A percentile compares a stretch with the other conserved stretches of the same genome.
These are phyloP conservation scores for Epinephelus fuscoguttatus DNA, from an alignment of 2,113 vertebrate species.

Conservation along the genomic window DNA sequence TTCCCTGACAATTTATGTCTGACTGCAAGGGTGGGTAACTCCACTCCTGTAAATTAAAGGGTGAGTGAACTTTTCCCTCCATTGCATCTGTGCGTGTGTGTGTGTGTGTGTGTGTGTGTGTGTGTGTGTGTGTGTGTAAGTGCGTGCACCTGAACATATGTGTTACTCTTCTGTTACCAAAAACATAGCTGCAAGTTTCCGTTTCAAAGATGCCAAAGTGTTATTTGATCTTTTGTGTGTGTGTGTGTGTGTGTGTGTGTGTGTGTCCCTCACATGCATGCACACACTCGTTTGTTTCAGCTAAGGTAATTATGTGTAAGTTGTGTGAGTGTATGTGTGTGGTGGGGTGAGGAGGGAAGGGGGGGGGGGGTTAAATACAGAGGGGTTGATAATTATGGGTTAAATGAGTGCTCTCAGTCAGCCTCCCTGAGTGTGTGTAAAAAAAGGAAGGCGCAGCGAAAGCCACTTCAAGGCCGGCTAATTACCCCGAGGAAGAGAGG, in stretches of 20 bases:
- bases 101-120: constrained; percentile 7
- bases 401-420: constrained; percentile 81
- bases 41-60: constrained; percentile 63
- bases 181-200: constrained; percentile 44
- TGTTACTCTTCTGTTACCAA: constrained; percentile 3
- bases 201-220: constrained; percentile 35
- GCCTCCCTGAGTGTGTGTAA: constrained; percentile 78
- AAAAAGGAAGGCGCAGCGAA: constrained; percentile 78
- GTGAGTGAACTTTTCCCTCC: constrained; percentile 33
- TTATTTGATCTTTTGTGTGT: constrained; percentile 25
- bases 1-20: constrained; percentile 49
- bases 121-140: neutral
- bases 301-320: constrained; percentile 76
- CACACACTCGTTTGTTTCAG: constrained; percentile 53
- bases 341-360: constrained; percentile 26
- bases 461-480: constrained; percentile 84
- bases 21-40: constrained; percentile 51
- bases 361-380: constrained; percentile 72
- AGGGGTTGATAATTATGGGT: constrained; percentile 83
- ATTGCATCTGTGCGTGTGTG: constrained; percentile 12
- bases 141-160: constrained; percentile 42
- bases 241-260: constrained; percentile 24
- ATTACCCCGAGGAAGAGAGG: constrained; percentile 83
- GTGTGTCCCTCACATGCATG: constrained; percentile 50
- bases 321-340: constrained; percentile 51